phyloP scores from a whole-genome alignment of 2,113 vertebrate species.

The Ia io region DNA sequence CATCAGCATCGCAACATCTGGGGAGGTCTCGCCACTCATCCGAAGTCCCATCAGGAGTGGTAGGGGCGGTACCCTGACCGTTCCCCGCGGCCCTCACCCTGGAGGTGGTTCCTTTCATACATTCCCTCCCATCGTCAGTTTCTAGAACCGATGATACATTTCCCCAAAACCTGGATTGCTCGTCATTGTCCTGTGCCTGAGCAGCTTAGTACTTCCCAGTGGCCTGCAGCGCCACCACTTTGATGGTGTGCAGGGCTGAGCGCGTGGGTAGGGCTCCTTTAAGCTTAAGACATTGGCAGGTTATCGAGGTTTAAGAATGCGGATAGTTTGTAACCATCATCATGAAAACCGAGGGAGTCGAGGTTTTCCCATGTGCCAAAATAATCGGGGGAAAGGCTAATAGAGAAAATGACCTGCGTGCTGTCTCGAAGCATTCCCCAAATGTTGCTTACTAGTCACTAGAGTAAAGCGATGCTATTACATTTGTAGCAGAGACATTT shows the following conservation, averaged over 20 bases:
- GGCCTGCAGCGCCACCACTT: not conserved
- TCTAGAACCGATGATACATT: not conserved
- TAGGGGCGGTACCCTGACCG: too few species aligned
- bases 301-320: not conserved
- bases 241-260: rapidly evolving
- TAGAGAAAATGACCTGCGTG: not conserved
- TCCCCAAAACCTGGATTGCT: not conserved
- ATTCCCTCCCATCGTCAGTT: not conserved
- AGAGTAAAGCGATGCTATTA: not conserved
- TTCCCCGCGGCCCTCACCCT: not conserved
- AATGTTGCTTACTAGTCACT: not conserved
- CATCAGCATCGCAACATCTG: not conserved
- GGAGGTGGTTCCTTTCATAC: not conserved
- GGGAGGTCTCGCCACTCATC: not conserved
- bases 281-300: not conserved
- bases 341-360: not conserved
- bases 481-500: not conserved
- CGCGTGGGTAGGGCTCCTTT: not conserved
- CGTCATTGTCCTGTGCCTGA: not conserved
- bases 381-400: not conserved
- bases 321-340: not conserved
- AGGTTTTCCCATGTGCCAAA: not conserved
- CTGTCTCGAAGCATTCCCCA: not conserved
- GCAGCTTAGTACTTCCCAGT: not conserved
- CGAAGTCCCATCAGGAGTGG: too few species aligned